These are phyloP conservation scores for Parambassis ranga DNA, from an alignment of 2,797 vertebrate species.

Conservation along the genomic window DNA sequence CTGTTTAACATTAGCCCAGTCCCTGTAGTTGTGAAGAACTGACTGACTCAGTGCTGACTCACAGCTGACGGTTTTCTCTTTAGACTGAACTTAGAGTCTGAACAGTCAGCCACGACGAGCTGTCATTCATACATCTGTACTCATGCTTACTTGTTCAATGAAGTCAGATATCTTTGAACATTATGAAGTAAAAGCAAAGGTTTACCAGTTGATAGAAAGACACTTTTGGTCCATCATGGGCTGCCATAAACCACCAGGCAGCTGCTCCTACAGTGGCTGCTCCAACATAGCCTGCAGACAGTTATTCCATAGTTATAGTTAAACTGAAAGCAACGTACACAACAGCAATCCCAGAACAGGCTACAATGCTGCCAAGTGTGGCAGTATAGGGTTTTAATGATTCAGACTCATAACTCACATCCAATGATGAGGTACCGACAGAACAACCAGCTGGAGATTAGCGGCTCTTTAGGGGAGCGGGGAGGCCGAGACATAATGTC, in stretches of 20 bases:
- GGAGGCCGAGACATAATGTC: conserved; percentile 84
- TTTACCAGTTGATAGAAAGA: conserved; percentile 79
- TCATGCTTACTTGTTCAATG: neutral
- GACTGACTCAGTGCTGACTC: no score
- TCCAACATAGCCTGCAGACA: conserved; percentile 78
- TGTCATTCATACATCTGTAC: neutral
- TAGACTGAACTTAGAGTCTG: no score
- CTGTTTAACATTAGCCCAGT: no score
- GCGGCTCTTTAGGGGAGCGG: conserved; percentile 79
- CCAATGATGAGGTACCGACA: conserved; percentile 84
- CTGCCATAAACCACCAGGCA: conserved; percentile 86
- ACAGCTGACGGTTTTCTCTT: no score
- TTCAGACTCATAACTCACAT: conserved; percentile 63
- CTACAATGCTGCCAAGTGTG: neutral
- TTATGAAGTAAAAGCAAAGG: neutral
- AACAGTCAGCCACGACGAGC: neutral
- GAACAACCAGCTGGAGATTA: conserved; percentile 84
- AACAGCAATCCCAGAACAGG: neutral
- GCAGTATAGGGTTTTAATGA: neutral
- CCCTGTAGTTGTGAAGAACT: no score
- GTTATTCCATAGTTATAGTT: no score
- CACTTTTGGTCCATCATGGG: conserved; percentile 80
- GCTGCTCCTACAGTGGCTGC: conserved; percentile 83
- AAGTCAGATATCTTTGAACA: neutral
- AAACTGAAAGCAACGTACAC: neutral